These are phyloP conservation scores for Murina feae DNA, from an alignment of 2,113 vertebrate genomes.

Conservation along the genomic window DNA sequence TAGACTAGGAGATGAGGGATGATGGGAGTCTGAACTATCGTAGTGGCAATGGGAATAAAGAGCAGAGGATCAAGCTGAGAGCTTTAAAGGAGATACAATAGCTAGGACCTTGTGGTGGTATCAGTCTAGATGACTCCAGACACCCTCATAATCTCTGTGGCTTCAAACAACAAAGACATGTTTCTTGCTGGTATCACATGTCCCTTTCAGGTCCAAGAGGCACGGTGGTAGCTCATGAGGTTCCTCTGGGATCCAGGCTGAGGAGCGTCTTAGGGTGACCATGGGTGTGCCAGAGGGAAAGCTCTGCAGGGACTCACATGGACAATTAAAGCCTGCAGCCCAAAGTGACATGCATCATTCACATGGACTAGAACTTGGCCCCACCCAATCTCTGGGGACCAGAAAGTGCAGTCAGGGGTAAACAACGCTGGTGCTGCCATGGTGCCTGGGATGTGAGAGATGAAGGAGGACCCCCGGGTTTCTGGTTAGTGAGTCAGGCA, in stretches of 20 bases:
- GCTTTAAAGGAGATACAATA: not conserved
- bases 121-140: not conserved
- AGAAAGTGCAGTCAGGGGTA: not conserved
- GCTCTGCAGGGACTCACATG: not conserved
- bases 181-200: not conserved
- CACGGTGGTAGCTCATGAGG: not conserved
- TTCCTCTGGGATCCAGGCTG: not conserved
- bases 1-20: not conserved
- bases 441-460: not conserved
- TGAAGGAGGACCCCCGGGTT: not conserved
- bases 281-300: not conserved
- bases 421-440: not conserved
- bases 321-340: not conserved
- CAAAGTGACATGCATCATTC: not conserved
- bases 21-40: not conserved
- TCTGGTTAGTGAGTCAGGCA: not conserved
- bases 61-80: not conserved
- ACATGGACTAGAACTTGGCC: not conserved
- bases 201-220: not conserved
- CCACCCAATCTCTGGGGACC: not conserved
- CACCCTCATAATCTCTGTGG: not conserved
- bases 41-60: not conserved
- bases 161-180: not conserved
- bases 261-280: not conserved
- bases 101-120: not conserved